A percentile compares a stretch with the other conserved stretches of the same genome.
These are phyloP conservation scores for Neogobius melanostomus DNA, from an alignment of 2,113 vertebrate species.

Conservation along the genomic window DNA sequence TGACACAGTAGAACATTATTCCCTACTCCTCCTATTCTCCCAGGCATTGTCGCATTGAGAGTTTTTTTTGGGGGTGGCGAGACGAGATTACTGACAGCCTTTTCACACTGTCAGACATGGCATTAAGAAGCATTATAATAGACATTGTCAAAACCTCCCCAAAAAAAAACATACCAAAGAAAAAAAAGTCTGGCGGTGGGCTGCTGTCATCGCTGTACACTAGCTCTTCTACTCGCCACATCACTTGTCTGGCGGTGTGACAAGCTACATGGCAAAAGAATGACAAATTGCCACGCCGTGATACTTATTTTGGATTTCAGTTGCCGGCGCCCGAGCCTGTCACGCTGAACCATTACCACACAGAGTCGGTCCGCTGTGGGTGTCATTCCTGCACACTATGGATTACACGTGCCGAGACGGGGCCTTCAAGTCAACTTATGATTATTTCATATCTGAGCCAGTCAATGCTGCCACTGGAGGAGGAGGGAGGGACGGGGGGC, in stretches of 20 bases:
- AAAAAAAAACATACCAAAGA: neutral
- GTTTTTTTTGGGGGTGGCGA: conserved; percentile 1
- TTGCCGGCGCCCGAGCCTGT: conserved; percentile 6
- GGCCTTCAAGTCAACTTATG: conserved; percentile 1
- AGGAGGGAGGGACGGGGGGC: neutral
- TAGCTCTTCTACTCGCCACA: neutral
- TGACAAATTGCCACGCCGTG: conserved; percentile 14
- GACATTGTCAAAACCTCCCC: conserved; percentile 8
- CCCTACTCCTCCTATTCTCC: neutral
- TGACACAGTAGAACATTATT: neutral
- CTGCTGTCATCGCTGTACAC: neutral
- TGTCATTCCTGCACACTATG: neutral
- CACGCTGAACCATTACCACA: conserved; percentile 2
- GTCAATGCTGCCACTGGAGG: neutral
- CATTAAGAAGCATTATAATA: conserved; percentile 12
- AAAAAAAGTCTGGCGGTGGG: neutral
- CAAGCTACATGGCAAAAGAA: conserved; percentile 2
- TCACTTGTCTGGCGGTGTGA: conserved; percentile 6
- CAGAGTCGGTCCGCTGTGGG: neutral
- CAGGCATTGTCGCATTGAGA: neutral
- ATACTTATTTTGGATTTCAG: conserved; percentile 9
- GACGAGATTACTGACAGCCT: conserved; percentile 9
- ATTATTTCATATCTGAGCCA: neutral
- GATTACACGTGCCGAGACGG: neutral
- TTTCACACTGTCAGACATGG: conserved; percentile 10